Conservation (phyloP, 2,113 vertebrate genomes). For the Peromyscus maniculatus region DNA sequence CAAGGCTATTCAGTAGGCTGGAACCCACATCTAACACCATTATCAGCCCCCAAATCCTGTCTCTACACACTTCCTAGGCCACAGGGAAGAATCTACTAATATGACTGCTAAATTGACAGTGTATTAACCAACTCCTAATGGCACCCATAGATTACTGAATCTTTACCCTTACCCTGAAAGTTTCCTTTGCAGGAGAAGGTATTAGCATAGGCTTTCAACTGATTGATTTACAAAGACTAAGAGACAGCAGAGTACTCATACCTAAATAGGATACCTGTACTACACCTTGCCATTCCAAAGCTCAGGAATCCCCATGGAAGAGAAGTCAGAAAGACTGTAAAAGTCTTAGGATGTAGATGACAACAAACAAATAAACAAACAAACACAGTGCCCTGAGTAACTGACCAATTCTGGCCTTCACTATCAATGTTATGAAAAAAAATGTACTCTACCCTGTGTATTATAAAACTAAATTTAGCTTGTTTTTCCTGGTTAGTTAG, state of each 20-base stretch:
- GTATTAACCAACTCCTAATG: background rate
- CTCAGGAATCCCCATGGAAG: background rate
- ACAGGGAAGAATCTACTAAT: background rate
- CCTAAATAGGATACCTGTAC: background rate
- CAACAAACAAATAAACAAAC: background rate
- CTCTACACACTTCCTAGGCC: background rate
- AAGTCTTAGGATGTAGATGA: background rate
- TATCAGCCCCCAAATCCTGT: background rate
- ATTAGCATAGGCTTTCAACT: background rate
- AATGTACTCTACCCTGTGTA: background rate
- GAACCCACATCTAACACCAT: background rate
- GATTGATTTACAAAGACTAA: background rate
- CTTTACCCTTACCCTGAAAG: background rate
- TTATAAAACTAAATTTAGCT: background rate
- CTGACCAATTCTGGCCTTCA: background rate
- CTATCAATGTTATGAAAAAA: background rate
- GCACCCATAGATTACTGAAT: background rate
- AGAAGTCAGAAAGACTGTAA: background rate
- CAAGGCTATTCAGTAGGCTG: background rate
- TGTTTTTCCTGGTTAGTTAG: background rate
- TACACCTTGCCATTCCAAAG: background rate
- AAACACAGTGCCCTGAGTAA: background rate
- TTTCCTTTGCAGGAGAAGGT: background rate
- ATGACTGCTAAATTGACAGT: background rate
- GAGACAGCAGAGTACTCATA: background rate